Evolutionary conservation across 2,113 vertebrate species (phyloP), one percentile per base, ranked within the genome.

Genomic region (Cavia aperea): DNA sequence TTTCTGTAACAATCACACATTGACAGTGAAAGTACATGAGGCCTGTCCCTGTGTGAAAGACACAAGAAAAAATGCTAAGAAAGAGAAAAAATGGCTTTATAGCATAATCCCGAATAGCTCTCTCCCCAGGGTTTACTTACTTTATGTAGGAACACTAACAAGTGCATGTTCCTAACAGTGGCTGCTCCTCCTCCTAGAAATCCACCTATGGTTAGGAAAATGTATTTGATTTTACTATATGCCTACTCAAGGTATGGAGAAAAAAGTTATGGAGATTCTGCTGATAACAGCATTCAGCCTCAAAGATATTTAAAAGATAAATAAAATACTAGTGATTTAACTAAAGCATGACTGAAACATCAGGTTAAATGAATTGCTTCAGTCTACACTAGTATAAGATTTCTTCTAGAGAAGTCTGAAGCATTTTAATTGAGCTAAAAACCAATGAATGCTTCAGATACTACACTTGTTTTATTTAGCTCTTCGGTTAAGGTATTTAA

Each of bases 401-500:
- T 72, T 90, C 66, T 83, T 56, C 88, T 31, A 81, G 15, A 79
- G 77, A 65, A 82, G n/a, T 60, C 54, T 73, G 56, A 86, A 68
- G 58, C 70, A 33, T 93, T 92, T 81, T 89, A 95, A 92, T 39
- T 60, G 49, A 78, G 15, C 46, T 91, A 87, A 96, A 95, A 83
- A 62, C 4, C 51, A 95, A 39, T 68, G 56, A 83, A 86, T 14
- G 29, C 49, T 73, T 92, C 92, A 63, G 72, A 88, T 88, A 78
- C 18, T 86, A 4, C 63, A 73, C 91, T 2, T 94, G 14, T 54
- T 89, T 75, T 93, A 94, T 79, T 93, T 39, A 92, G 56, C n/a
- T 91, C 31, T 94, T 93, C 33, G 63, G 15, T 66, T 88, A 86
- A 90, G 92, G 75, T 82, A 88, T 68, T 88, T 92, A 66, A 95